Conservation (phyloP, 2,797 vertebrate genomes). For the Allobates femoralis region DNA sequence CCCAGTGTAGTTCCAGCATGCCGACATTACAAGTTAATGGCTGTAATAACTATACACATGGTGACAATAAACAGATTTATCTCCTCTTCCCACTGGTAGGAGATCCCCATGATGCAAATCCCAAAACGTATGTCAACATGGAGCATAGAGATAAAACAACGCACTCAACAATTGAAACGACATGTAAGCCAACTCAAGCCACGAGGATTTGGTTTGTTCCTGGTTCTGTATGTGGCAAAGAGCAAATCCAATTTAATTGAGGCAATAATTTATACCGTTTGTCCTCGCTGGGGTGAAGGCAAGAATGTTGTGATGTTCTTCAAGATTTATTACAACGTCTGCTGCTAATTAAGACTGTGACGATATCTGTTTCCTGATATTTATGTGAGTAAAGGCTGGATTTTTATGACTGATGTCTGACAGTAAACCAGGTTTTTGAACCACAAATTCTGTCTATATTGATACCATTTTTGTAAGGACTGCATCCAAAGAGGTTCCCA, state of each 20-base stretch:
- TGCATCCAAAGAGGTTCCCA: no score
- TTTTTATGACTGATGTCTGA: neutral
- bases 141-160: conserved; percentile 8
- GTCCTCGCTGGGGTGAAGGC: neutral
- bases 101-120: neutral
- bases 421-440: neutral
- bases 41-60: conserved; percentile 20
- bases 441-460: no score
- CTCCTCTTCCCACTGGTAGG: neutral
- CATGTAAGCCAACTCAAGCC: neutral
- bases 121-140: conserved; percentile 7
- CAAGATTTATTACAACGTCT: conserved; percentile 28
- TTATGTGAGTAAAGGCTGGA: neutral
- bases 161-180: neutral
- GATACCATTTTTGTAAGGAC: no score
- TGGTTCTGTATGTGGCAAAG: neutral
- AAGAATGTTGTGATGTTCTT: neutral
- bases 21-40: neutral
- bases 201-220: neutral
- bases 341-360: conserved; percentile 9
- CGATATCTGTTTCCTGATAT: neutral
- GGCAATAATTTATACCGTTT: neutral
- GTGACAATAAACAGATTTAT: neutral
- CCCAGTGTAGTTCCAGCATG: neutral
- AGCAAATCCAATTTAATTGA: neutral